These are phyloP conservation scores for Cinclus cinclus DNA, from an alignment of 2,113 vertebrate genomes.

Conservation along the genomic window DNA sequence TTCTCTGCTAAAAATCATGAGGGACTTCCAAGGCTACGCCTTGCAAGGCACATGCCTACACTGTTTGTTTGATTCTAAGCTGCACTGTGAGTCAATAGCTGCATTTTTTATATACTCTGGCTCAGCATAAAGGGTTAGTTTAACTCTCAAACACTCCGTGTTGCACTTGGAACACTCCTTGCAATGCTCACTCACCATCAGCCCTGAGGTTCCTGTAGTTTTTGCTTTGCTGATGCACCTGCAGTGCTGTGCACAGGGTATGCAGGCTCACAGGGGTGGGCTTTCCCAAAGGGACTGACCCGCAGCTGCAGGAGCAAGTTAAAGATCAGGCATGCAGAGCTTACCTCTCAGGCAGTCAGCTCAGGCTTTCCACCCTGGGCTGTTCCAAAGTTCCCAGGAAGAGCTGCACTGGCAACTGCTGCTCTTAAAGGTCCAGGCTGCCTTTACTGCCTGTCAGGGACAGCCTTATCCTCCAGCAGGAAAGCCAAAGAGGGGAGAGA, in stretches of 20 bases:
- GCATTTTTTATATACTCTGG: not conserved
- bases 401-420: not conserved
- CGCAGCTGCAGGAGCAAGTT: not conserved
- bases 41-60: not conserved
- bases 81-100: rapidly evolving
- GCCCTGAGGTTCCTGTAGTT: not conserved
- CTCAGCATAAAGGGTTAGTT: not conserved
- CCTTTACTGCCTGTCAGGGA: not conserved
- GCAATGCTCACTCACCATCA: rapidly evolving
- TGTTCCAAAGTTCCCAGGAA: not conserved
- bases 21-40: not conserved
- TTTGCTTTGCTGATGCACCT: not conserved
- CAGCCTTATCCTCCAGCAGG: not conserved
- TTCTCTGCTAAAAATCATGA: not conserved
- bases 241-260: not conserved
- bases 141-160: not conserved
- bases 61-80: not conserved
- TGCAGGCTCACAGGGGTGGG: not conserved
- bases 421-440: slow-evolving; percentile 52
- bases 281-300: not conserved
- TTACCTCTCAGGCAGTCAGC: not conserved
- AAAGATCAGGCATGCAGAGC: not conserved
- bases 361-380: not conserved
- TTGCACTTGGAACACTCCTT: not conserved
- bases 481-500: not conserved